Conservation (phyloP, 2,797 vertebrate species). For the Balearica regulorum region DNA sequence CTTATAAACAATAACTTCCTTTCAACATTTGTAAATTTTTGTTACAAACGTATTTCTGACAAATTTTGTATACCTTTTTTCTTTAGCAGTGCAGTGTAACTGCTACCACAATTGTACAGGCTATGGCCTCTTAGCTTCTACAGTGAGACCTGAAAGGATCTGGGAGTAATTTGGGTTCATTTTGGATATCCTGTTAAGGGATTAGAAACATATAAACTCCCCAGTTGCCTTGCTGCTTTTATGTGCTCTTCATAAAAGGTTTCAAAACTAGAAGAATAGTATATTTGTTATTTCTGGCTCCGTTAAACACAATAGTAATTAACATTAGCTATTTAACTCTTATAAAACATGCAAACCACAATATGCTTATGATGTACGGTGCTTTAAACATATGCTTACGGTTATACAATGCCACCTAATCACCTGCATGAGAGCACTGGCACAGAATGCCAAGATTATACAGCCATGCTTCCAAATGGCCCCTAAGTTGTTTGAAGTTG, state of each 20-base stretch:
- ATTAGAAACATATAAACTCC: slow-evolving; percentile 46
- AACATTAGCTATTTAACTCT: slow-evolving; percentile 64
- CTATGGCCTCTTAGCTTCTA: neutral
- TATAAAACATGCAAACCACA: slow-evolving; percentile 45
- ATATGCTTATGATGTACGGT: slow-evolving; percentile 41
- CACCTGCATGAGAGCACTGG: slow-evolving; percentile 56
- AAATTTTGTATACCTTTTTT: neutral
- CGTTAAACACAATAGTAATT: slow-evolving; percentile 68
- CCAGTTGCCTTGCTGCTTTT: slow-evolving; percentile 63
- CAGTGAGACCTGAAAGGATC: slow-evolving; percentile 37
- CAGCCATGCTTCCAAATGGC: slow-evolving; percentile 36
- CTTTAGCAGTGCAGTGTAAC: neutral
- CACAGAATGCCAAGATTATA: slow-evolving; percentile 28
- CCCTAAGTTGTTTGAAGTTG: slow-evolving; percentile 31
- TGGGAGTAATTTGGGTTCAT: slow-evolving; percentile 60
- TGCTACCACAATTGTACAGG: neutral
- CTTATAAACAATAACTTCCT: neutral
- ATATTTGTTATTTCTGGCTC: slow-evolving; percentile 70
- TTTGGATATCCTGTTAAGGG: slow-evolving; percentile 56
- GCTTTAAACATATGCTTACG: slow-evolving; percentile 49
- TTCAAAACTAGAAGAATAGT: slow-evolving; percentile 58
- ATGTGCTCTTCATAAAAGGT: slow-evolving; percentile 59
- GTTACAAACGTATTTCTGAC: neutral
- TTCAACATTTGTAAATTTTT: neutral
- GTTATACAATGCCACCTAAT: slow-evolving; percentile 56